Evolutionary conservation across 2,888 invertebrate species (phyloP), one percentile per base, ranked within the genome.

Genomic region (Anagyrus pseudococci): DNA sequence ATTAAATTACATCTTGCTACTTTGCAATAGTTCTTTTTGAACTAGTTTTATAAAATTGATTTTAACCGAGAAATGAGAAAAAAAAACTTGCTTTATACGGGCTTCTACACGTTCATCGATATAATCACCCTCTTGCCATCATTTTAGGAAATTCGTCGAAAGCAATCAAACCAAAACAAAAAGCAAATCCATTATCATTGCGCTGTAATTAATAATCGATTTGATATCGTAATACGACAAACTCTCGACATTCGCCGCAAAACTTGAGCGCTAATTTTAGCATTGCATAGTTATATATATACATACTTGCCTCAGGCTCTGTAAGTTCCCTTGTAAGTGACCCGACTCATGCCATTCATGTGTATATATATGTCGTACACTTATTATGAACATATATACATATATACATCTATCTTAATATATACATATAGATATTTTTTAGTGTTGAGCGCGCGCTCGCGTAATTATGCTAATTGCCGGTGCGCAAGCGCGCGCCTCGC

Each of bases 311-410:
- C 68, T 68, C 68, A 68, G 69, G 55, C 58, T 72, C 69, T 64
- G 69, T 73, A 72, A 74, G 68, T 72, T 73, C 70, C 70, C 70
- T 64, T 53, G 64, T 66, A 62, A 58, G 56, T 60, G 56, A 57
- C 53, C 56, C 43, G 37, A 53, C 33, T 8, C 29, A 53, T 54
- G 40, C 58, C 56, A 58, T 47, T 37, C 20, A 20, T 19, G 40
- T 7, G 48, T 20, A 37, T 20, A 7, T 29, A 19, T 19, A 47
- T 43, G n/a, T n/a, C n/a, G n/a, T n/a, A n/a, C n/a, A n/a, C n/a
- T n/a, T n/a, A n/a, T n/a, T n/a, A n/a, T n/a, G n/a, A n/a, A 26
- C n/a, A 47, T 41, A n/a, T n/a, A 20, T 13, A 46, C 33, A 22
- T 46, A 22, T 20, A 56, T 20, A 37, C 40, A 29, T 40, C 17